Base-by-base conservation (phyloP, 2,113 vertebrate genomes). In the Hyperoodon ampullatus region DNA sequence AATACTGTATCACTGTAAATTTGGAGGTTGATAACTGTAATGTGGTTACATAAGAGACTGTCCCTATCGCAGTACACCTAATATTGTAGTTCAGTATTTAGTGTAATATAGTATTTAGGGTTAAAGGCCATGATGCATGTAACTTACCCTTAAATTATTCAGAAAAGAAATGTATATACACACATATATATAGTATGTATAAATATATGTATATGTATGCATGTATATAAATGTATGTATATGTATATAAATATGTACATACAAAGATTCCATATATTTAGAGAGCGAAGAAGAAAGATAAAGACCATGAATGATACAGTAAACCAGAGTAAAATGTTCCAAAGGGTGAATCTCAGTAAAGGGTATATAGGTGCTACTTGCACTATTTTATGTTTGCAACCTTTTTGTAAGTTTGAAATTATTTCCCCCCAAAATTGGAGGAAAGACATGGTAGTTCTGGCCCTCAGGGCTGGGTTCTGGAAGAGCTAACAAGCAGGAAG, bases 71-170 rank as follows among this genome's bases (percentile, higher is more conserved):
- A 68, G 44, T 35, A 71, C 5, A 33, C 23, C 15, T 47, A 47
- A 16, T 75, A 30, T 35, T 66, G 2, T 30, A 26, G 14, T 44
- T 96, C 42, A 77, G 63, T 33, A 50, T 47, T 80, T 84, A 60
- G 33, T 16, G 39, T 78, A 63, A 50, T n/a, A n/a, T 8, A 77
- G 42, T 65, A 75, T 33, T 87, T 19, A 90, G 10, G 8, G 30
- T 42, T 61, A 83, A 82, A 93, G 58, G 28, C 74, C 15, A 83
- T n/a, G 44, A 71, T 72, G 33, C 2, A 39, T 50, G 47, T 91
- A 90, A 70, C 33, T 90, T 82, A 63, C 53, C 19, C 5, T 71
- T 82, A 77, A 90, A 23, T 77, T 96, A 93, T 75, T 82, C 42
- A 68, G 60, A 55, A 82, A 75, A 55, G 47, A 87, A 74, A 70